Base-by-base conservation (phyloP, 2,888 invertebrate genomes). In the Drosophila kambysellisi region DNA sequence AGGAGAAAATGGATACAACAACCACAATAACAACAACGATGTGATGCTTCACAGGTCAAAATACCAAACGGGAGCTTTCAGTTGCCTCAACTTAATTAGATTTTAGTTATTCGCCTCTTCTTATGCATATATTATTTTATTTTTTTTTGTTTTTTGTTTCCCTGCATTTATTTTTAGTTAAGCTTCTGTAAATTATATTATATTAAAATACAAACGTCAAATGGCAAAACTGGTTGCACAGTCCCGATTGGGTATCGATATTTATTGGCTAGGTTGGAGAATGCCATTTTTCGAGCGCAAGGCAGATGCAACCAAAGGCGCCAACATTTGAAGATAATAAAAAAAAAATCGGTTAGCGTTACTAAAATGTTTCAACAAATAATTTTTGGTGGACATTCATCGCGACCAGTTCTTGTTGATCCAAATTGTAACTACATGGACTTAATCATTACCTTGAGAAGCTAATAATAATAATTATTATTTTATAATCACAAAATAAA, bases 1-100 rank as follows among this genome's bases (percentile, higher is more conserved):
- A 8, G 46, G 15, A 4, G 30, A 79, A 91, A 7, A 72, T n/a
- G 25, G 30, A 29, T 12, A 25, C 25, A 25, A 25, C 25, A 25
- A 25, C 25, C 25, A 25, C 25, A 25, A 25, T 25, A 25, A 25
- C 25, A 25, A 25, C 25, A 25, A 25, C 25, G 25, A 25, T 25
- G 1, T 25, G 25, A 25, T 2, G 25, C 25, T 25, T 25, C 25
- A 25, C 25, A 25, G 25, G 2, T 25, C 2, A 25, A 25, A 25
- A 25, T 25, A 25, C 25, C 25, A 25, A 25, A 25, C 25, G 1
- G 25, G 25, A 25, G 25, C 25, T 25, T 25, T 25, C 2, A 25
- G 25, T 25, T 25, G 2, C 25, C 25, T 25, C 25, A 25, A 25
- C 2, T 25, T 25, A 25, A 25, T 25, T 25, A 25, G 25, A 25